phyloP scores from a whole-genome alignment of 1,140 invertebrate genomes.

The Trachymyrmex septentrionalis region DNA sequence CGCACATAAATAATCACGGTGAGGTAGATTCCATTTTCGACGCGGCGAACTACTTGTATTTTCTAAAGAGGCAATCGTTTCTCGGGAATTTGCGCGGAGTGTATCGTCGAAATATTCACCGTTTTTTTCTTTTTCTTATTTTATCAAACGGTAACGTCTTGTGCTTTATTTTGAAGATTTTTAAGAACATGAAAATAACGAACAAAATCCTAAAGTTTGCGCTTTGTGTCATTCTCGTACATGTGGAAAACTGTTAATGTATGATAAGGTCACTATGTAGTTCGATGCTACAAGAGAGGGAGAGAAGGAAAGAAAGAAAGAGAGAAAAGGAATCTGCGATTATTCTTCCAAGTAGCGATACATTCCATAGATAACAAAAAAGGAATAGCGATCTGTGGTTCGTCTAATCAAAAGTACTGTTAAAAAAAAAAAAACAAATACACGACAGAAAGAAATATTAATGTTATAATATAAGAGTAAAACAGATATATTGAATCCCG shows the following conservation, averaged over 20 bases:
- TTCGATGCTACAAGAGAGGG: constrained; percentile 64
- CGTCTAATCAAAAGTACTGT: constrained; percentile 81
- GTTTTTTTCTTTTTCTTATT: not conserved
- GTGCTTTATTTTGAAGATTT: constrained; percentile 11
- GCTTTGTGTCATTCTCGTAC: not conserved
- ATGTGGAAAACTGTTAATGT: constrained; percentile 24
- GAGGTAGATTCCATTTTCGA: constrained; percentile 67
- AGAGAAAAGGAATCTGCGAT: constrained; percentile 66
- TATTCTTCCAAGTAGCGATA: constrained; percentile 86
- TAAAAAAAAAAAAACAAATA: constrained; percentile 56
- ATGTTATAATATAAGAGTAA: constrained; percentile 36
- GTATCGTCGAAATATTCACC: constrained; percentile 12
- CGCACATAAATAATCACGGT: constrained; percentile 75
- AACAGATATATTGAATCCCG: constrained; percentile 41
- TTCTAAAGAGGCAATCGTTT: constrained; percentile 20
- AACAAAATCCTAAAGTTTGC: constrained; percentile 16
- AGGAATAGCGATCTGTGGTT: constrained; percentile 70
- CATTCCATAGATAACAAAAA: constrained; percentile 84
- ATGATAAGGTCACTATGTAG: constrained; percentile 12
- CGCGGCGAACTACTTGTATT: constrained; percentile 68
- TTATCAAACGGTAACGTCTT: not conserved
- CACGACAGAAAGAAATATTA: constrained; percentile 15
- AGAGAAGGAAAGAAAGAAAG: not conserved
- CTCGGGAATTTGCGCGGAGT: constrained; percentile 9
- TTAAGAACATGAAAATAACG: not conserved